Conservation (phyloP, 1,140 invertebrate species). For the Drosophila leontia region DNA sequence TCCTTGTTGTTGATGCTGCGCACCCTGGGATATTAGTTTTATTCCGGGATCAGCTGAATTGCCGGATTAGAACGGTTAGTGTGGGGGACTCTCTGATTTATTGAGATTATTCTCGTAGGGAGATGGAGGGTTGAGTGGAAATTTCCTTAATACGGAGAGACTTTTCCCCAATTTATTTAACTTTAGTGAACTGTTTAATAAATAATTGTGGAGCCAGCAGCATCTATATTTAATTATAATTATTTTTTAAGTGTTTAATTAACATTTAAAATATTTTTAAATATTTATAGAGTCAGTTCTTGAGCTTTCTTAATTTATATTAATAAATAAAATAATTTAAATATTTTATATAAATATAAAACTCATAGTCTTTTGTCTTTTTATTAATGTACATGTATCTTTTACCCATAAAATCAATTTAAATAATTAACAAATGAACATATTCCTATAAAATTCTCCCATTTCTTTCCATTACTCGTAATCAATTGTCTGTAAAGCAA, state of each 20-base stretch:
- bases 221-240: background rate
- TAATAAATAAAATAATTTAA: background rate
- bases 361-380: background rate
- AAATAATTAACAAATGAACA: background rate
- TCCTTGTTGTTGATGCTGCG: background rate
- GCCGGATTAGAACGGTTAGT: slow-evolving; percentile 25
- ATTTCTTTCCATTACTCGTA: background rate
- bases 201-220: background rate
- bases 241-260: background rate
- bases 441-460: background rate
- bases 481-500: slow-evolving; percentile 10
- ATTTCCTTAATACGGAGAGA: background rate
- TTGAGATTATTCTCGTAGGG: slow-evolving; percentile 21
- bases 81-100: slow-evolving; percentile 22
- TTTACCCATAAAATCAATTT: background rate
- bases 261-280: background rate
- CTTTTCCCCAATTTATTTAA: background rate
- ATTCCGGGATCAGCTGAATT: slow-evolving; percentile 48
- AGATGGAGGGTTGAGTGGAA: background rate
- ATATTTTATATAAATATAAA: too few relatives aligned
- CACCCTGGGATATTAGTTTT: slow-evolving; percentile 41
- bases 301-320: background rate
- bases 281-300: background rate
- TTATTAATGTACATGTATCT: background rate
- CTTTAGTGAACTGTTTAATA: background rate